A percentile compares a stretch with the other conserved stretches of the same genome.
phyloP scores from a whole-genome alignment of 2,113 vertebrate species.

The Genyomyrus donnyi region DNA sequence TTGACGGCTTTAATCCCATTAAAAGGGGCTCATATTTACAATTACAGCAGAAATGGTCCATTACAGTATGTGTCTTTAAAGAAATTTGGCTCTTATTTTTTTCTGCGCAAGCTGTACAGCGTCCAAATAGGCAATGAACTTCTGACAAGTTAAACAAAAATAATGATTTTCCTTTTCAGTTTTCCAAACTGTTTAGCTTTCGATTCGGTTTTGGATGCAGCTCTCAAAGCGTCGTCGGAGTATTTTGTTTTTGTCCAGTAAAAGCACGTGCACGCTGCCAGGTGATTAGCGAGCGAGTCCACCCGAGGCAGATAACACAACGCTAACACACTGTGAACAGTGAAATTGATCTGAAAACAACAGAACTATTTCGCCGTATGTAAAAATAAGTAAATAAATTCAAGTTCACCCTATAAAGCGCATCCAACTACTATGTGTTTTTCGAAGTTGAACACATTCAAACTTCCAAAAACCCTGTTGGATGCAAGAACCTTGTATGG shows the following conservation, averaged over 20 bases:
- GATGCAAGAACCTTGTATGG: constrained; percentile 33
- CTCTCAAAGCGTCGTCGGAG: neutral
- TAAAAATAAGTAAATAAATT: neutral
- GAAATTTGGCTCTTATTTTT: neutral
- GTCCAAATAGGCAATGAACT: neutral
- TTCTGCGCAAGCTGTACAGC: neutral
- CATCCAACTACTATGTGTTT: neutral
- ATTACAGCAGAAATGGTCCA: neutral
- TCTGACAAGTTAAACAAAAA: neutral
- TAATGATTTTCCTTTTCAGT: neutral
- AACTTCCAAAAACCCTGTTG: constrained; percentile 3
- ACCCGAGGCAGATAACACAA: neutral
- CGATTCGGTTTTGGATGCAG: neutral
- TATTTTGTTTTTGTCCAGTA: neutral
- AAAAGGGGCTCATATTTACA: neutral
- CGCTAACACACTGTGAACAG: neutral
- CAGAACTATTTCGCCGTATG: neutral
- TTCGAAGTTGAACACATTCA: constrained; percentile 10
- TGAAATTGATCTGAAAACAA: neutral
- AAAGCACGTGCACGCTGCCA: neutral
- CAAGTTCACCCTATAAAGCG: neutral
- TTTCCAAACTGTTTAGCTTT: neutral
- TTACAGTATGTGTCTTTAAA: neutral
- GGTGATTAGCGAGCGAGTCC: neutral
- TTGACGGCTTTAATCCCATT: neutral